Percentiles rank a stretch among this genome's conserved stretches.
These are phyloP conservation scores for Callyntrura guangdongensis DNA, from an alignment of 2,888 invertebrate genomes.

Conservation along the genomic window DNA sequence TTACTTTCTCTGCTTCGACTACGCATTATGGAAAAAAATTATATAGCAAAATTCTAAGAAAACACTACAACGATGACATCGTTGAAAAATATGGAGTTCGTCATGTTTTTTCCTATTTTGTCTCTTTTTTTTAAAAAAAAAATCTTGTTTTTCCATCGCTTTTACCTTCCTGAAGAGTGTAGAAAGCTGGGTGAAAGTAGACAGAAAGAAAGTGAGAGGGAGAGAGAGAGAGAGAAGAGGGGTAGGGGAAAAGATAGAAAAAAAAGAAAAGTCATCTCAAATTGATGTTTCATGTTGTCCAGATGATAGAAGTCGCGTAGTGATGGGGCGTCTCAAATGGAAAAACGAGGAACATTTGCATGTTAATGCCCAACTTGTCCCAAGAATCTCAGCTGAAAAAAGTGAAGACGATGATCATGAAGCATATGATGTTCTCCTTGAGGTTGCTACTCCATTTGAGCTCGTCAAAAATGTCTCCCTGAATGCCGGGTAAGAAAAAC, in stretches of 20 bases:
- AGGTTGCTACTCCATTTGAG: conserved; percentile 87
- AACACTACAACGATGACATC: conserved; percentile 31
- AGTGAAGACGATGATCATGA: conserved; percentile 60
- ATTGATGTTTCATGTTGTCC: conserved; percentile 82
- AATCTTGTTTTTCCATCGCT: conserved; percentile 53
- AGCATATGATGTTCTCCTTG: conserved; percentile 82
- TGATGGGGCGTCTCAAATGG: conserved; percentile 84
- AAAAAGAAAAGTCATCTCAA: conserved; percentile 78
- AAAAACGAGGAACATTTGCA: conserved; percentile 83
- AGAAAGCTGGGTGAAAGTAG: conserved; percentile 44
- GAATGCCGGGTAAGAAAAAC: conserved; percentile 87
- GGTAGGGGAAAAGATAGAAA: conserved; percentile 43
- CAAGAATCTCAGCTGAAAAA: conserved; percentile 73
- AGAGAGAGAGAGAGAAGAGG: conserved; percentile 52
- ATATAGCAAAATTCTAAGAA: conserved; percentile 23
- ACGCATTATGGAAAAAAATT: conserved; percentile 1
- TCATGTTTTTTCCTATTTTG: conserved; percentile 21
- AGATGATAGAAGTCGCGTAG: conserved; percentile 82
- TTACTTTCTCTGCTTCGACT: not conserved
- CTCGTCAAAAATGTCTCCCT: conserved; percentile 88
- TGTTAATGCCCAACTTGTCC: conserved; percentile 84
- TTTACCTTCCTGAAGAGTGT: conserved; percentile 24
- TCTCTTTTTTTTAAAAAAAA: not conserved
- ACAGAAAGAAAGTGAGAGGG: conserved; percentile 40
- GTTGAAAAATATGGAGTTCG: conserved; percentile 56